These are phyloP conservation scores for Miltochrista miniata DNA, from an alignment of 2,888 invertebrate genomes.

Conservation along the genomic window DNA sequence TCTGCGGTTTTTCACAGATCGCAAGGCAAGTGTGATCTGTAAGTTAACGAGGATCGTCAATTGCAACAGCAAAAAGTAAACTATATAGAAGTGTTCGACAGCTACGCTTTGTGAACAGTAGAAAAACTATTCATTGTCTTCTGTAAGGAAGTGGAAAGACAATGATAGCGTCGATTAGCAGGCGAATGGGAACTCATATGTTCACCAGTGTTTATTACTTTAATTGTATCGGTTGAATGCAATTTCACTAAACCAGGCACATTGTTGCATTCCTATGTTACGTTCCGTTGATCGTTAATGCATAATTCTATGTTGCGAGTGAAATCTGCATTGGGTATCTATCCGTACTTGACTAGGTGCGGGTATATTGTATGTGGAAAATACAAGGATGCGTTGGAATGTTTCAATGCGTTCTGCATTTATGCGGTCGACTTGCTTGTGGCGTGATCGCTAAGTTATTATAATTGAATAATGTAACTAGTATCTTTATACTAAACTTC, in stretches of 20 bases:
- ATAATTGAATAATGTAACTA: conserved; percentile 23
- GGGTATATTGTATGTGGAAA: conserved; percentile 61
- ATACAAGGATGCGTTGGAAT: conserved; percentile 53
- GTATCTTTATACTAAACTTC: conserved; percentile 3
- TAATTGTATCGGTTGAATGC: conserved; percentile 76
- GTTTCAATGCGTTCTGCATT: conserved; percentile 43
- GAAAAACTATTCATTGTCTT: conserved; percentile 73
- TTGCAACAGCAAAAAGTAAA: conserved; percentile 46
- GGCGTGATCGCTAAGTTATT: conserved; percentile 44
- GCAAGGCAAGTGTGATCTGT: conserved; percentile 43
- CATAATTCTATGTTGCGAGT: conserved; percentile 72
- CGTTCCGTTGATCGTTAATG: conserved; percentile 64
- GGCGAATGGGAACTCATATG: conserved; percentile 73
- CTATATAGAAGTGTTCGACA: conserved; percentile 57
- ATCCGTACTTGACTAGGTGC: conserved; percentile 52
- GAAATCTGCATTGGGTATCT: conserved; percentile 65
- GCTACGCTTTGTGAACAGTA: conserved; percentile 62
- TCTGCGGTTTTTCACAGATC: conserved; percentile 68
- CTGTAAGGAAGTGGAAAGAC: conserved; percentile 70
- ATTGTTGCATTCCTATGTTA: conserved; percentile 70
- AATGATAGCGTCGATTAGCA: conserved; percentile 73
- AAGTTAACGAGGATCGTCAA: conserved; percentile 45
- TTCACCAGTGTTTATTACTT: conserved; percentile 69
- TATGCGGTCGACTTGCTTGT: conserved; percentile 43
- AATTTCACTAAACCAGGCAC: conserved; percentile 68